Evolutionary conservation across 2,797 vertebrate species (phyloP).

Genomic region (Mus minutoides): DNA sequence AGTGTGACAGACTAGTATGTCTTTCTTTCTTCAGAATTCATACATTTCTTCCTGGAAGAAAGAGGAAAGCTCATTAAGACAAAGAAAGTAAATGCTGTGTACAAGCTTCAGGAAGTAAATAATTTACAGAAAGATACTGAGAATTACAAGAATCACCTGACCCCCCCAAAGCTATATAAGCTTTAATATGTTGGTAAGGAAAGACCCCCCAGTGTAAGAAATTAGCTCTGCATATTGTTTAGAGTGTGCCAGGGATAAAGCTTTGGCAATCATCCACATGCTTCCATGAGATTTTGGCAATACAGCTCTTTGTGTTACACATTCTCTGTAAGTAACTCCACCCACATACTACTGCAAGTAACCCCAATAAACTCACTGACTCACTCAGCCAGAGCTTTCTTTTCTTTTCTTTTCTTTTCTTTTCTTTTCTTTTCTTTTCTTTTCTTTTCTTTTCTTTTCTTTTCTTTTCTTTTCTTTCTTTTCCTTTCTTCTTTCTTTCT

Average conservation of each 20-base stretch:
- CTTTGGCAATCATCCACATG: not conserved
- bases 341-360: not conserved
- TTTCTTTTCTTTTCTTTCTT: too few relatives aligned
- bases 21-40: not conserved
- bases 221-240: not conserved
- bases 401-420: too few relatives aligned
- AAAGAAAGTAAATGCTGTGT: not conserved
- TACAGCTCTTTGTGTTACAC: not conserved
- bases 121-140: not conserved
- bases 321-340: not conserved
- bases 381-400: not conserved
- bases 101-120: not conserved
- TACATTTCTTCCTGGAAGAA: not conserved
- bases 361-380: not conserved
- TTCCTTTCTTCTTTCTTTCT: too few relatives aligned
- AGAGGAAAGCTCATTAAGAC: not conserved
- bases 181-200: not conserved
- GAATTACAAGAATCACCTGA: not conserved
- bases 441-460: too few relatives aligned
- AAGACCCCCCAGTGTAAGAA: not conserved
- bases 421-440: too few relatives aligned
- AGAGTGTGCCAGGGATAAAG: not conserved
- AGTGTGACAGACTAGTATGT: not conserved
- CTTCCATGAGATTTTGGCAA: not conserved
- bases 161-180: not conserved